Evolutionary conservation across 53 echinoderm and acorn worm species (phyloP), one percentile per base, ranked within the genome.

Genomic region (Luidia sarsii): DNA sequence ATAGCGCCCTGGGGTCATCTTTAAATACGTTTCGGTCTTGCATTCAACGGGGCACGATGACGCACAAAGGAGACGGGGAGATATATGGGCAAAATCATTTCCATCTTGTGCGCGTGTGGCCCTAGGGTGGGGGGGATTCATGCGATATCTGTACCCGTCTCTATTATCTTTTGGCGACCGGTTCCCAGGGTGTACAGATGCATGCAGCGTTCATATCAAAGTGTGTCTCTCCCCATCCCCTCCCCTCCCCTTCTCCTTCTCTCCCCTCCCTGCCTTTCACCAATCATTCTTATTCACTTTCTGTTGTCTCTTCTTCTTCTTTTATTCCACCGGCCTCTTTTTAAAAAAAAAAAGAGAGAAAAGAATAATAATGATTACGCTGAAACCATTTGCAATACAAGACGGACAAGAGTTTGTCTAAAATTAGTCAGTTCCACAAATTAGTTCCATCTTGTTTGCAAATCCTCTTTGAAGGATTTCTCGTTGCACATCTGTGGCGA

Each of bases 1-100:
- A 39, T 33, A 57, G 69, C 57, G n/a, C 54, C 59, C 69, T 10
- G 4, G 20, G 60, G 77, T 55, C 18, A 43, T 77, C 61, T 77
- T 77, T 77, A 77, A 77, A 77, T 77, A 77, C 77, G 77, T 77
- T 77, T 77, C 77, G 46, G n/a, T 48, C 61, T 59, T 36, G 61
- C 43, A 77, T 77, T 77, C 60, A 77, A 56, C 61, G 31, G 77
- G 56, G 77, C 77, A 77, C 61, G 77, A 77, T 77, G 77, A 77
- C 77, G 77, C 77, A 77, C 77, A 77, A 77, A 61, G 77, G 60
- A 28, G 77, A 45, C 32, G 21, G 67, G 14, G 67, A 45, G 45
- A 77, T 50, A 77, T 77, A 57, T 57, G 61, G 19, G 61, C 39
- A 61, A 77, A 77, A 77, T 77, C 77, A 77, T 77, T 62, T 77